Conservation (phyloP, 2,797 vertebrate species). For the Hydrocynus forskahlii region DNA sequence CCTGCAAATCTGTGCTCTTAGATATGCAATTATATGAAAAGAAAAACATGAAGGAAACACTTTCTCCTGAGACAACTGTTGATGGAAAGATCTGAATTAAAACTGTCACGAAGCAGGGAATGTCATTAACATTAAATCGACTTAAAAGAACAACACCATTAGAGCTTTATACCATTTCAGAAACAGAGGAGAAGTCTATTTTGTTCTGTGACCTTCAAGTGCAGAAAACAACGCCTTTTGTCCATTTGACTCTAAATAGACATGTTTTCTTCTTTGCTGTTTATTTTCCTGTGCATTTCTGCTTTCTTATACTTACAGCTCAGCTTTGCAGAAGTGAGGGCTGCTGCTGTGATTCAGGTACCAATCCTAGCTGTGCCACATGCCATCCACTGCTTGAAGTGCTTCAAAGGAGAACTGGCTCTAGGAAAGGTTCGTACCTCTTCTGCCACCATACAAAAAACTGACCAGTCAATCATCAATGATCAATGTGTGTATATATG, state of each 20-base stretch:
- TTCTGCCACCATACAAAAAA: too few relatives aligned
- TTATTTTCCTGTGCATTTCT: neutral
- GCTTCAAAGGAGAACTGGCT: neutral
- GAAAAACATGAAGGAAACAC: neutral
- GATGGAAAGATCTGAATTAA: neutral
- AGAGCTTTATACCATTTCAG: too few relatives aligned
- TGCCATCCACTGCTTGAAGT: neutral
- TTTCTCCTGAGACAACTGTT: neutral
- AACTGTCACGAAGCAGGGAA: too few relatives aligned
- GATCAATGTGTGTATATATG: neutral
- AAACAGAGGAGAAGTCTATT: neutral
- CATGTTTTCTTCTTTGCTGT: neutral
- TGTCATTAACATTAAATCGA: neutral
- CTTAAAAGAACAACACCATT: too few relatives aligned
- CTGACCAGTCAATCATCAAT: too few relatives aligned
- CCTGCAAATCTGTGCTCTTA: neutral
- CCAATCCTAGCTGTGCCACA: neutral
- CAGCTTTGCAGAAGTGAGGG: too few relatives aligned
- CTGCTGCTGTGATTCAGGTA: neutral
- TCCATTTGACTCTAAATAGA: neutral
- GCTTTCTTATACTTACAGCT: neutral
- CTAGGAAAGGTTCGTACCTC: neutral
- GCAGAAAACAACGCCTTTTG: neutral
- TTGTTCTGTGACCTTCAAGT: constrained; percentile 2
- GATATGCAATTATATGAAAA: neutral